Percentiles rank a stretch among this genome's conserved stretches.
Evolutionary conservation across 2,888 invertebrate species (phyloP).

Genomic region (Metacarcinus magister): DNA sequence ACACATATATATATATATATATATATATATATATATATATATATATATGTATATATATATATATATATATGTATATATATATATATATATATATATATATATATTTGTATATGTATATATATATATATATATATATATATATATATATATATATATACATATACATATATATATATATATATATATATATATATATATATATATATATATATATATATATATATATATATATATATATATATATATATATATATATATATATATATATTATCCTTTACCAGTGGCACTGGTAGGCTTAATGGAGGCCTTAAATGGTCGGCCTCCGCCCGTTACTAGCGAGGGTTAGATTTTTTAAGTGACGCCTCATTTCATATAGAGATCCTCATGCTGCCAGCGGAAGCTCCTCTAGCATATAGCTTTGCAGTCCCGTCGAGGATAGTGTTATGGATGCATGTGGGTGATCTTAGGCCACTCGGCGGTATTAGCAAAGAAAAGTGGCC

Average conservation of each 20-base stretch:
- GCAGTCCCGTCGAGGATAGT: no score
- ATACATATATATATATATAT: conserved; percentile 14
- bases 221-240: conserved; percentile 26
- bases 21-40: conserved; percentile 26
- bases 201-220: conserved; percentile 26
- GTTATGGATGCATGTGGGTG: no score
- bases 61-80: conserved; percentile 14
- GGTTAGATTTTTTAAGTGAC: no score
- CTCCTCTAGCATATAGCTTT: no score
- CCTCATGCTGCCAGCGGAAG: no score
- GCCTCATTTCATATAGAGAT: background rate
- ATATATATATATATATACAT: conserved; percentile 14
- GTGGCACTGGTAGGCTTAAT: no score
- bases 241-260: conserved; percentile 14
- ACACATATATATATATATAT: conserved; percentile 26
- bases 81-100: conserved; percentile 26
- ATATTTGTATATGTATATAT: no score
- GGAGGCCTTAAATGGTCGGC: no score
- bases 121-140: conserved; percentile 26
- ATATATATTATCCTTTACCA: no score
- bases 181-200: conserved; percentile 26
- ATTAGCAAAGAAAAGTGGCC: no score
- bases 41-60: conserved; percentile 2
- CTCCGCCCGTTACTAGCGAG: no score
- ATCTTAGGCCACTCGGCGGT: no score